Evolutionary conservation across 2,797 vertebrate genomes (phyloP), one percentile per base, ranked within the genome.

Genomic region (Macrochelys suwanniensis): DNA sequence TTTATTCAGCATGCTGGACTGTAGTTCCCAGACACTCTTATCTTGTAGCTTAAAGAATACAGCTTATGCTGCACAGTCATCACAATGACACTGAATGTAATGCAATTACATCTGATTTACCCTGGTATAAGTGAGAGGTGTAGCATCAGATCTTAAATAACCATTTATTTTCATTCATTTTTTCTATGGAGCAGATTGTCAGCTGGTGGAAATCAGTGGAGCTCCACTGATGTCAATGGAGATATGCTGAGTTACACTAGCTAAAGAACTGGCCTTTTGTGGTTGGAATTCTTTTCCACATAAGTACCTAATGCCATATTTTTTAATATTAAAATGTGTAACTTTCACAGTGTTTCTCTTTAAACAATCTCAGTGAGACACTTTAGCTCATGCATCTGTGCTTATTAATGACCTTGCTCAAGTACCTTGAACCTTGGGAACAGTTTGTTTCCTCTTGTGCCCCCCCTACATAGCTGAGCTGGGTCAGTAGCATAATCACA

Each of bases 401-500:
- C 49, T 47, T 10, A 57, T 91, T 91, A 68, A 77, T 80, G 68
- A 82, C 31, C 50, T 23, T 28, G 23, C 51, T 84, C 49, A 78
- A 50, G 68, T 78, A 84, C 79, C 76, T 90, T 57, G 61, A 85
- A 89, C 74, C 2, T 5, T 49, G 74, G 26, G 37, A 92, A 54
- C 33, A 50, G 37, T 12, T 68, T 45, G 82, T 89, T 94, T 95
- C 78, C 71, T 90, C 45, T 61, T 51, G 26, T 83, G 85, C 15
- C 56, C 51, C 51, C 47, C 49, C 94, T 90, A 88, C 92, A 88
- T 21, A 59, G 68, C 19, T 49, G 47, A 78, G 83, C 88, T 53
- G 45, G 12, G 84, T 91, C 57, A 95, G 68, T 93, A 33, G 82
- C 87, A 23, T 50, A 89, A 50, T 77, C 82, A 51, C 81, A 42